Base-by-base conservation (phyloP, 2,797 vertebrate genomes). In the Gymnocypris eckloni region DNA sequence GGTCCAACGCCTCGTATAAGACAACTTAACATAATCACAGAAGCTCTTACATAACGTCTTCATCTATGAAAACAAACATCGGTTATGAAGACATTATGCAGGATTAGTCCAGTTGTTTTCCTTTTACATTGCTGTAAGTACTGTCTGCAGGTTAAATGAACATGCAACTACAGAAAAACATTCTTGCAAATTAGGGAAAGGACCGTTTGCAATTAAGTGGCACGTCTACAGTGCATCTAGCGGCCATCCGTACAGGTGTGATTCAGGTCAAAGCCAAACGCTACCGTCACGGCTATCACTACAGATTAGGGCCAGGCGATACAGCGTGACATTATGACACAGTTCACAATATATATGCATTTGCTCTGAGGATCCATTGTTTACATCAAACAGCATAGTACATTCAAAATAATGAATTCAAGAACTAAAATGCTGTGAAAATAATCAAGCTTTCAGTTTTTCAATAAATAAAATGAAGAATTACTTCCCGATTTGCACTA, bases 121-220 rank as follows among this genome's bases (percentile, higher is more conserved):
- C 87, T 89, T 89, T 85, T 79, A 88, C 71, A 87, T 89, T 83
- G 82, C 82, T 84, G 90, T 90, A 77, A 88, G 89, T 93, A 94
- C 95, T 95, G 95, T 95, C 95, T 95, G 94, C 95, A 95, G 95
- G 95, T 94, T 95, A 94, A 93, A 90, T 48, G 86, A 92, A 94
- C 95, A 95, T 95, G 95, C 95, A 94, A 92, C 89, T 92, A 94
- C 64, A 88, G 56, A 85, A 80, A 59, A 87, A 69, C 85, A 87
- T 77, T 86, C 87, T 90, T 89, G 88, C 88, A 87, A 86, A 88
- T 90, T 73, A 85, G 86, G 77, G 64, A 61, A 77, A 86, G 41
- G 43, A 86, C 86, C 79, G 43, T 91, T 90, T 89, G 90, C 90
- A 88, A 87, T 82, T 82, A 22, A 70, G 22, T 54, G 50, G 67